Conservation (phyloP, 2,113 vertebrate genomes). For the Mobula birostris region DNA sequence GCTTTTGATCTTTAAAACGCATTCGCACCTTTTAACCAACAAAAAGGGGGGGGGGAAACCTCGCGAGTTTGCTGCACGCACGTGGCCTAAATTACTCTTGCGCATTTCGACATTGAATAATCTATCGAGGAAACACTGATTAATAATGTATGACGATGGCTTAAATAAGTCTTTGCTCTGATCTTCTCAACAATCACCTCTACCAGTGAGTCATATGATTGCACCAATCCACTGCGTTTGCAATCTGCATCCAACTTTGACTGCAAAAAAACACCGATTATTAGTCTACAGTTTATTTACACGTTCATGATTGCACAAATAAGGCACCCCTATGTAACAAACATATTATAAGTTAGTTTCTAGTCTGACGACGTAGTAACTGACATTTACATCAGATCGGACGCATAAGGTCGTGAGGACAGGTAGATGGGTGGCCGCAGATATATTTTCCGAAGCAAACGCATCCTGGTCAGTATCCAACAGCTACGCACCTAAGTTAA, state of each 20-base stretch:
- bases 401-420: background rate
- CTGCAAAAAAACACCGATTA: background rate
- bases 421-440: background rate
- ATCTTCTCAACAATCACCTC: conserved; percentile 17
- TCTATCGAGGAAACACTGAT: background rate
- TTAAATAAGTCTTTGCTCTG: conserved; percentile 14
- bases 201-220: conserved; percentile 24
- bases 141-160: background rate
- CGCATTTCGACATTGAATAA: conserved; percentile 2
- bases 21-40: background rate
- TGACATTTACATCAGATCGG: background rate
- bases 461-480: background rate
- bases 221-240: conserved; percentile 31
- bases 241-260: conserved; percentile 31
- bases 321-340: background rate
- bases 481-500: conserved; percentile 6
- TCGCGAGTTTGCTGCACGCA: background rate
- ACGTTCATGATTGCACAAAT: background rate
- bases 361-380: background rate
- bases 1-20: background rate
- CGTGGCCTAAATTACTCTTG: background rate
- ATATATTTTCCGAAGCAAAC: background rate
- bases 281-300: too few relatives aligned
- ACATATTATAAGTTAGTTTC: background rate
- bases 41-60: background rate